Evolutionary conservation across 2,113 vertebrate species (phyloP).

Genomic region (Cervus canadensis): DNA sequence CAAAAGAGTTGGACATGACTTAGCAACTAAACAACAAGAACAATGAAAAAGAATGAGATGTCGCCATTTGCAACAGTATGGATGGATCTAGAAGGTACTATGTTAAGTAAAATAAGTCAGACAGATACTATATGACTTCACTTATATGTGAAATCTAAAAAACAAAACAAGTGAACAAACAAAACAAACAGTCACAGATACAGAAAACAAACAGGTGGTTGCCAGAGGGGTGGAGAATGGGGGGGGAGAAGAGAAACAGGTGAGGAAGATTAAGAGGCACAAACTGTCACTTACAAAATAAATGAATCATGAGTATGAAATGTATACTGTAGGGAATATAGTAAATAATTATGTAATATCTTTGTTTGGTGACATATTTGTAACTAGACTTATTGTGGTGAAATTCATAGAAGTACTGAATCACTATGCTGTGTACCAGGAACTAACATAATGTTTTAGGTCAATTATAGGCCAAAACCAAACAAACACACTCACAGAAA

Average conservation of each 20-base stretch:
- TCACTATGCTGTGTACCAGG: background rate
- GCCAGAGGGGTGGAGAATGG: background rate
- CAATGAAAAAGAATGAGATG: background rate
- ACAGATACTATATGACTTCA: background rate
- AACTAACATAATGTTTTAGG: background rate
- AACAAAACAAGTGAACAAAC: background rate
- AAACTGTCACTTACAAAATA: background rate
- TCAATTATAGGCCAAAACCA: background rate
- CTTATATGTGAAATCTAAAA: background rate
- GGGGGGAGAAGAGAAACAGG: background rate
- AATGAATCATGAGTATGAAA: background rate
- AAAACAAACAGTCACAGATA: background rate
- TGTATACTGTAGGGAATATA: background rate
- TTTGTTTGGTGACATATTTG: background rate
- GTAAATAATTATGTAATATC: background rate
- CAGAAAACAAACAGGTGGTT: background rate
- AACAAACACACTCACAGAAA: background rate
- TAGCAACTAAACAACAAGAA: background rate
- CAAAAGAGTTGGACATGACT: background rate
- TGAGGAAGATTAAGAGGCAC: background rate
- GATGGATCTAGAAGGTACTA: background rate
- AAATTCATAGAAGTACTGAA: background rate
- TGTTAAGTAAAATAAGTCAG: background rate
- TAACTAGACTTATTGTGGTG: background rate
- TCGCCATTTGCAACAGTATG: background rate